Percentiles rank a stretch among this genome's conserved stretches.
phyloP scores from a whole-genome alignment of 2,888 invertebrate species.

The Patella caerulea region DNA sequence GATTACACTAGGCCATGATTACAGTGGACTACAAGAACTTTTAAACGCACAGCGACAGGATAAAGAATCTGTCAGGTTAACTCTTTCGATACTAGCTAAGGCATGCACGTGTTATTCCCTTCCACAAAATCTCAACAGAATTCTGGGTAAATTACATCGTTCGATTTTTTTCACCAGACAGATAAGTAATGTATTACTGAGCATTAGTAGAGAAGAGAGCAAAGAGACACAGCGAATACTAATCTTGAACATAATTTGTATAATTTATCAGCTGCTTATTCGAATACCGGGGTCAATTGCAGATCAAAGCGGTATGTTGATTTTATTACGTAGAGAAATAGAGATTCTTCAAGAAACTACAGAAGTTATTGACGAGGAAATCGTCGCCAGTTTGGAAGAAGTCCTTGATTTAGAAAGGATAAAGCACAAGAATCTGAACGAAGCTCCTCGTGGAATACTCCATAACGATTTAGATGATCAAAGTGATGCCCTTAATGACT shows the following conservation, averaged over 20 bases:
- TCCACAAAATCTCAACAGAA: neutral
- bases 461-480: neutral
- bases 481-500: conserved; percentile 71
- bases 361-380: neutral
- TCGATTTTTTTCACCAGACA: neutral
- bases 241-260: neutral
- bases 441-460: too few species aligned
- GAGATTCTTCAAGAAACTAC: neutral
- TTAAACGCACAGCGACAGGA: neutral
- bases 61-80: neutral
- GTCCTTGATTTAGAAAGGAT: neutral
- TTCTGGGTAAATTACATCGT: neutral
- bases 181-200: neutral
- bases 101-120: neutral
- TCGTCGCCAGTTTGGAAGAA: neutral
- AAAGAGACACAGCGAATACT: neutral
- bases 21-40: neutral
- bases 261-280: neutral
- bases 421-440: neutral
- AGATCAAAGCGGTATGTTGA: too few species aligned
- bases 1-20: neutral
- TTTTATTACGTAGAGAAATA: neutral
- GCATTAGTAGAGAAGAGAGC: neutral
- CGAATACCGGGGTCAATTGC: too few species aligned
- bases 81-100: neutral